phyloP scores from a whole-genome alignment of 2,113 vertebrate species.

The Origma solitaria region DNA sequence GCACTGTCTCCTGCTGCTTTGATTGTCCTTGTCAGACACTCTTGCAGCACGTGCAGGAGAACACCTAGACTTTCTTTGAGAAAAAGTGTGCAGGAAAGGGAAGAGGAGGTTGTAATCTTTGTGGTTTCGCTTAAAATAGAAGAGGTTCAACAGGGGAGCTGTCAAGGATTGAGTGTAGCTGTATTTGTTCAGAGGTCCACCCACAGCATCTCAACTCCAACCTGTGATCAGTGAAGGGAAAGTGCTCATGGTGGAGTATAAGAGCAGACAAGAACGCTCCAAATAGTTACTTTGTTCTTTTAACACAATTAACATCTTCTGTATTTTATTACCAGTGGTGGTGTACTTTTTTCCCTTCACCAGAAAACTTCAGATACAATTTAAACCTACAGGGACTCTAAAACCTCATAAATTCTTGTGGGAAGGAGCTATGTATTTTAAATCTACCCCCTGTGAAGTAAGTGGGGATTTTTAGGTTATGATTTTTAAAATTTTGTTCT shows the following conservation, averaged over 20 bases:
- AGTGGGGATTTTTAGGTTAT: too few species aligned
- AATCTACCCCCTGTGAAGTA: neutral
- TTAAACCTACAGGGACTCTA: neutral
- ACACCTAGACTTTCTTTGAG: neutral
- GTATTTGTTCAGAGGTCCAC: neutral
- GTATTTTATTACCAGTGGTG: neutral
- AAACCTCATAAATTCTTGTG: neutral
- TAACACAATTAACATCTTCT: neutral
- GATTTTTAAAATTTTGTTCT: neutral
- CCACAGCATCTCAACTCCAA: neutral
- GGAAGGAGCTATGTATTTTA: neutral
- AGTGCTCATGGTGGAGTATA: neutral
- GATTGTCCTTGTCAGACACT: neutral
- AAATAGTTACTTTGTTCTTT: neutral
- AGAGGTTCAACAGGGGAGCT: neutral
- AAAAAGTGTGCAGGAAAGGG: neutral
- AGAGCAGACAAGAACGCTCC: neutral
- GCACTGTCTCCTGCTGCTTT: neutral
- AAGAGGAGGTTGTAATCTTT: neutral
- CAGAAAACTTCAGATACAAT: neutral
- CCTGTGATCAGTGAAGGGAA: accelerated
- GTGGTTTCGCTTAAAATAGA: neutral
- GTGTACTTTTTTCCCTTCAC: neutral
- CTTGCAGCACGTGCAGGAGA: neutral
- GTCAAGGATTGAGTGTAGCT: neutral